Conservation (phyloP, 2,888 invertebrate species). For the Aphidoletes aphidimyza region DNA sequence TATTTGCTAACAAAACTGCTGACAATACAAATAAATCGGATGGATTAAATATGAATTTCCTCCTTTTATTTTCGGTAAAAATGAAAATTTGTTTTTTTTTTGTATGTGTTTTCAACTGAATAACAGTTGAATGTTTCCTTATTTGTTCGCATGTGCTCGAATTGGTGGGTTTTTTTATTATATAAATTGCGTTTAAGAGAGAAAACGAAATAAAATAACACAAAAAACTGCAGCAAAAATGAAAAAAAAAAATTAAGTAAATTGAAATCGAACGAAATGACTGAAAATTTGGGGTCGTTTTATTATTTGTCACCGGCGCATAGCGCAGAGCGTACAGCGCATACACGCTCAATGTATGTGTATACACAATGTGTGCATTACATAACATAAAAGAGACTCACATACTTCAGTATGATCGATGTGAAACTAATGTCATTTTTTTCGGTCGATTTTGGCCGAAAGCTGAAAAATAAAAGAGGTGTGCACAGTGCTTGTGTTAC, state of each 20-base stretch:
- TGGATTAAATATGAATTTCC: neutral
- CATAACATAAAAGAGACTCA: too few relatives aligned
- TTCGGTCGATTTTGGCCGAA: constrained; percentile 52
- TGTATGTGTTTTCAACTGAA: too few relatives aligned
- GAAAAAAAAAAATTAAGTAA: neutral
- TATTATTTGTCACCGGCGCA: constrained; percentile 5
- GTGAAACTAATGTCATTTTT: constrained; percentile 52
- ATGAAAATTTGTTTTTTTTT: neutral
- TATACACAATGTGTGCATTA: constrained; percentile 18
- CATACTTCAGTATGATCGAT: constrained; percentile 52
- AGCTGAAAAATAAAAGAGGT: neutral
- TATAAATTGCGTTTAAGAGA: constrained; percentile 3
- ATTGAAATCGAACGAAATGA: constrained; percentile 28
- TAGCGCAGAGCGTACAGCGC: neutral
- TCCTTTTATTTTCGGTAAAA: neutral
- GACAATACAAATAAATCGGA: constrained; percentile 32
- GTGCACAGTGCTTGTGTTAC: constrained; percentile 8
- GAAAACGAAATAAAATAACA: neutral
- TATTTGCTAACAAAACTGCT: neutral
- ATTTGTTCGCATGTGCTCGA: constrained; percentile 35
- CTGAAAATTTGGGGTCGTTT: constrained; percentile 5
- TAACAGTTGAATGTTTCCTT: too few relatives aligned
- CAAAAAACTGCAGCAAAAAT: neutral
- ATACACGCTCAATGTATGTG: neutral
- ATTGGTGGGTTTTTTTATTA: constrained; percentile 15